Conservation (phyloP, 2,797 vertebrate genomes). For the Cossypha niveicapilla region DNA sequence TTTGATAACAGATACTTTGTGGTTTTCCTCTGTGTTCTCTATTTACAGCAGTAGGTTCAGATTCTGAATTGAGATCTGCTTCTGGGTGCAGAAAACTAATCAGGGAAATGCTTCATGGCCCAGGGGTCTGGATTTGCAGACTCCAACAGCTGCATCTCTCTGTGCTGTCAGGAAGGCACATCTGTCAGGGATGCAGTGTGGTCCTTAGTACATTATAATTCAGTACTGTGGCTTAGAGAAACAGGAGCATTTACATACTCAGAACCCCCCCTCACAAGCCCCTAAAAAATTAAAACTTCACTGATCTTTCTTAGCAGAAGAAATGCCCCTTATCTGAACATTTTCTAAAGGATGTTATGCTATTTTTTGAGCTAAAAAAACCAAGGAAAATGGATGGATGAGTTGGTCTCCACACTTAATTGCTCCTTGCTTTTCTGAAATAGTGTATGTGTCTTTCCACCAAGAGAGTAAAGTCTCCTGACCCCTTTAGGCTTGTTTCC, state of each 20-base stretch:
- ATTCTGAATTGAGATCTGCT: neutral
- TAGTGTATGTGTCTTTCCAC: neutral
- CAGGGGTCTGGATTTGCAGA: constrained; percentile 27
- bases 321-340: neutral
- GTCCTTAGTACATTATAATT: constrained; percentile 3
- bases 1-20: neutral
- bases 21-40: neutral
- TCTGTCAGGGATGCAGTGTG: neutral
- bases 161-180: neutral
- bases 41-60: neutral
- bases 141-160: constrained; percentile 19
- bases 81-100: neutral
- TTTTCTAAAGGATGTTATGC: neutral
- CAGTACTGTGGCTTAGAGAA: neutral
- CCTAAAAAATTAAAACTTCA: neutral
- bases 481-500: neutral
- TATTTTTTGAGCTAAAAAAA: neutral
- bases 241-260: neutral
- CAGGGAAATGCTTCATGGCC: neutral
- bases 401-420: neutral
- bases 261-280: neutral
- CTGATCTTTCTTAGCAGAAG: neutral
- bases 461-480: neutral
- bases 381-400: neutral
- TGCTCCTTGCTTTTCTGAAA: neutral